Base-by-base conservation (phyloP, 2,888 invertebrate genomes). In the Neuroscelio doddi region DNA sequence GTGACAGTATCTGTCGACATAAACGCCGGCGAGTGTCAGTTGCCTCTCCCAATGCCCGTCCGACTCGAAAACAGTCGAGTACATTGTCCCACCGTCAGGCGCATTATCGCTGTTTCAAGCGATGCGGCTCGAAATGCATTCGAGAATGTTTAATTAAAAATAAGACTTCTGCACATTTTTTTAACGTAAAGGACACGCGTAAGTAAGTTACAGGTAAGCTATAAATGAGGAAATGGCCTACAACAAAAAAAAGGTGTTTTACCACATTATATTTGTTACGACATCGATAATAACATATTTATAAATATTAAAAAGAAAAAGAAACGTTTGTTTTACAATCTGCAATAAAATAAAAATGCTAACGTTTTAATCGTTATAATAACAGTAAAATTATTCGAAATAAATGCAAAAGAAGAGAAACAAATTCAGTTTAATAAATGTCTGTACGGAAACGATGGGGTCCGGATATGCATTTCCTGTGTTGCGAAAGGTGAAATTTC, bases 1-100 rank as follows among this genome's bases (percentile, higher is more conserved):
- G 70, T 80, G 80, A 81, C 80, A 80, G 75, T 80, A 80, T 80
- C 80, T 74, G 68, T 64, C 73, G 71, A 75, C 79, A 70, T 59
- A 75, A 72, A 44, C 64, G 55, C 44, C 38, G 29, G 21, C 51
- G 46, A 50, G 53, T 50, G 64, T 64, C 64, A 56, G 51, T 52
- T 42, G 51, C 51, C 59, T 55, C 39, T 39, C 38, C n/a, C 41
- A 24, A 26, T 29, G 50, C 39, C 30, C 42, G 41, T 16, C 24
- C 49, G 57, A 50, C 45, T 51, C 45, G 49, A 50, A 58, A 58
- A 58, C 57, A 50, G 29, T 15, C 38, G 27, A 16, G 17, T 10
- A 45, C 58, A 58, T 49, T 58, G 58, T 51, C 30, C 30, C 53
- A 45, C 5, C 39, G 51, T 32, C 41, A 41, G 30, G 17, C 46